Percentiles rank a stretch among this genome's conserved stretches.
Evolutionary conservation across 2,113 vertebrate species (phyloP).

Genomic region (Porphyrio hochstetteri): DNA sequence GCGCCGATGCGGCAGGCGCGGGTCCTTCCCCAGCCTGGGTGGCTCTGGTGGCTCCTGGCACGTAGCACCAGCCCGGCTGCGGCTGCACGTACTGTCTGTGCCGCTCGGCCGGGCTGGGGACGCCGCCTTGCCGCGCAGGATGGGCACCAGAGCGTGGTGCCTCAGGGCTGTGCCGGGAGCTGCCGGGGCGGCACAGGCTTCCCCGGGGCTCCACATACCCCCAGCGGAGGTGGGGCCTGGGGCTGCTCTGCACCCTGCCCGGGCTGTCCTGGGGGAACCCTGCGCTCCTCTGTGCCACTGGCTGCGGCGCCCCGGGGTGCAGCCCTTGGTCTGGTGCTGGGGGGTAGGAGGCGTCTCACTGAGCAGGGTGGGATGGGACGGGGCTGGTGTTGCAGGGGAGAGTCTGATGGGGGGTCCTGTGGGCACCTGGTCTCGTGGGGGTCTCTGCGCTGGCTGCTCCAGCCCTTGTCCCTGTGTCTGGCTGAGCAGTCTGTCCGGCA

Average conservation of each 20-base stretch:
- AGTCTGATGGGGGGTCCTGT: not conserved
- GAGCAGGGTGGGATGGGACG: rapidly evolving
- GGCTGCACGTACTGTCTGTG: rapidly evolving
- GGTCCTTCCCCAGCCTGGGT: not conserved
- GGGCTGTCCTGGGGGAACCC: rapidly evolving
- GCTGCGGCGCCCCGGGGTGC: rapidly evolving
- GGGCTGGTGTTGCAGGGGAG: rapidly evolving
- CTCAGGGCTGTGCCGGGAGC: not conserved
- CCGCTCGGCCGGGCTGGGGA: not conserved
- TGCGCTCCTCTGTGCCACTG: rapidly evolving
- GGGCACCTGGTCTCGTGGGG: rapidly evolving
- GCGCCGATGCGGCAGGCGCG: not conserved
- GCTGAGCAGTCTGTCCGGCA: not conserved
- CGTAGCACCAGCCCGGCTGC: not conserved
- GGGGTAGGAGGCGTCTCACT: too few relatives aligned
- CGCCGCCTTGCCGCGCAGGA: not conserved
- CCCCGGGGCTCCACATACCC: too few relatives aligned
- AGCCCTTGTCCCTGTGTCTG: not conserved
- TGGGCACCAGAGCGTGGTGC: not conserved
- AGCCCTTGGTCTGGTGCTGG: not conserved
- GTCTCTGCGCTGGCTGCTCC: not conserved
- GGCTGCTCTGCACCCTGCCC: rapidly evolving
- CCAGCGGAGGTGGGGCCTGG: rapidly evolving
- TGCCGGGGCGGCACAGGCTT: rapidly evolving
- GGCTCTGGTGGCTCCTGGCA: not conserved